Base-by-base conservation (phyloP, 2,113 vertebrate species). In the Petrocephalus microphthalmus region DNA sequence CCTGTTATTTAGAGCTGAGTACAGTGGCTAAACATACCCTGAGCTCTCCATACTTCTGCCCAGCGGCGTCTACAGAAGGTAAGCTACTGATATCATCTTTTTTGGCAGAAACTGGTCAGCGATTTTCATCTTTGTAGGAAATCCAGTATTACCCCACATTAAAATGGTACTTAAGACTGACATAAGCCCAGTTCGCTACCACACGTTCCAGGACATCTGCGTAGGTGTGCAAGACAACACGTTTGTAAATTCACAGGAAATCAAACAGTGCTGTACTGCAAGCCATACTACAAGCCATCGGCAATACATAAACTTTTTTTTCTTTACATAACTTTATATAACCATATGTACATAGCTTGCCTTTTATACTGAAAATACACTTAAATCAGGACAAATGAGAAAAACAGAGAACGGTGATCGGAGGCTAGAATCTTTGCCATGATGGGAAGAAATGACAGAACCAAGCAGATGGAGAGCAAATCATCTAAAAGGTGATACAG, bases 201-300 rank as follows among this genome's bases (percentile, higher is more conserved):
- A 37, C 5, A 22, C 33, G 4, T 74, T 4, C 29, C 11, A 33
- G 64, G n/a, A 1, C 10, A 17, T 74, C 67, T 49, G 78, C 3
- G 7, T 83, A 83, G 45, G 20, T 49, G 8, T 2, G 2, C 20
- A 71, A 51, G 25, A 25, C 7, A 29, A 49, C 51, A 13, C 10
- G 51, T 25, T 71, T 71, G n/a, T 71, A 71, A 87, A 71, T 51
- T 51, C 60, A 87, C 60, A 87, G 52, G 22, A 60, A 57, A 86
- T 42, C 67, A 74, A 74, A 17, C 29, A 52, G 25, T 13, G 57
- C 29, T 81, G 51, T 81, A 49, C 51, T 87, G 11, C 37, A 8
- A 47, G 25, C 37, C n/a, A n/a, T n/a, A 78, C 52, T 85, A 51
- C 56, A 51, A 71, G 86, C 57, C 56, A 87, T 49, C 60, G 15